Conservation (phyloP, 2,888 invertebrate species). For the Eilema depressum region DNA sequence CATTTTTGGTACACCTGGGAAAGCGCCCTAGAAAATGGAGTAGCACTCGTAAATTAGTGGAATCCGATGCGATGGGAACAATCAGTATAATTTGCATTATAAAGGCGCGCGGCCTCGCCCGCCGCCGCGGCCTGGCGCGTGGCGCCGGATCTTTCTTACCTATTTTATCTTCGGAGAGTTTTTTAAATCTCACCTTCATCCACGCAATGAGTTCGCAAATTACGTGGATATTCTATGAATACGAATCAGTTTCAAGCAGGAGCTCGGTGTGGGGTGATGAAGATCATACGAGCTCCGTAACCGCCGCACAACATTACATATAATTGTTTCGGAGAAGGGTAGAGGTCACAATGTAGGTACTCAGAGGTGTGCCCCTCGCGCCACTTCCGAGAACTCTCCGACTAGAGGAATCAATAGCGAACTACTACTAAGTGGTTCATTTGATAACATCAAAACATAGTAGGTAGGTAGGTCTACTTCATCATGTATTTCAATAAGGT, state of each 20-base stretch:
- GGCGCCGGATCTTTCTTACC: constrained; percentile 37
- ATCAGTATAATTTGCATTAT: constrained; percentile 70
- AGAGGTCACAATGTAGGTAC: not conserved
- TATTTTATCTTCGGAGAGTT: constrained; percentile 52
- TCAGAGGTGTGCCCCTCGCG: not conserved
- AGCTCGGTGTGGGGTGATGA: not conserved
- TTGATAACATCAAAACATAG: too few species aligned
- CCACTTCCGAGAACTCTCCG: not conserved
- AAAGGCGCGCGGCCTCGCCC: constrained; percentile 50
- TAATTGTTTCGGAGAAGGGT: not conserved
- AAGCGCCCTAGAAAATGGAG: constrained; percentile 34
- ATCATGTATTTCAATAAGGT: not conserved
- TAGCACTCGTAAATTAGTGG: constrained; percentile 60
- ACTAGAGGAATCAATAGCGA: not conserved
- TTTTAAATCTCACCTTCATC: constrained; percentile 72
- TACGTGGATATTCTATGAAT: constrained; percentile 73
- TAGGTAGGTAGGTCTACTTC: too few species aligned
- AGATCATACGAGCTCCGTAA: not conserved
- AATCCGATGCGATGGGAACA: constrained; percentile 63
- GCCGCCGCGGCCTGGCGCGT: constrained; percentile 2
- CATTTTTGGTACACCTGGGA: not conserved
- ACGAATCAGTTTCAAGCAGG: constrained; percentile 57
- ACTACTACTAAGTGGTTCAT: not conserved
- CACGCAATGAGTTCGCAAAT: constrained; percentile 74
- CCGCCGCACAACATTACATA: not conserved